phyloP scores from a whole-genome alignment of 2,888 invertebrate species.

The Megalurothrips usitatus region DNA sequence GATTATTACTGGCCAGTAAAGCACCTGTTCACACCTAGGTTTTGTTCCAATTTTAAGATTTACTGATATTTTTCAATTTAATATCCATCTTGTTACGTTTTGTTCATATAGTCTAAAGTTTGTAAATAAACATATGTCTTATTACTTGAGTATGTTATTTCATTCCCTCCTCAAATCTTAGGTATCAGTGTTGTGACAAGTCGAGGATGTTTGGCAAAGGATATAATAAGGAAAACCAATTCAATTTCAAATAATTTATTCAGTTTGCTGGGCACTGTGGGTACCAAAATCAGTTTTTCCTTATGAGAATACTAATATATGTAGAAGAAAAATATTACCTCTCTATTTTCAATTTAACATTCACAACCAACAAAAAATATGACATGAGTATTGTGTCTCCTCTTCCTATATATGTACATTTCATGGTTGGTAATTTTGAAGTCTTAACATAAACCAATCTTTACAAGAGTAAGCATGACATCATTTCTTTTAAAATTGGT shows the following conservation, averaged over 20 bases:
- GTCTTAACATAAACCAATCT: background rate
- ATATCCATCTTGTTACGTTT: background rate
- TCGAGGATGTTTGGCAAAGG: too few relatives aligned
- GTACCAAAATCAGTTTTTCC: slow-evolving; percentile 2
- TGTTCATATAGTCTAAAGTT: background rate
- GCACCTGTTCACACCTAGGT: too few relatives aligned
- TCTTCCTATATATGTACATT: background rate
- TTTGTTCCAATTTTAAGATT: background rate
- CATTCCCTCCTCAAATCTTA: too few relatives aligned
- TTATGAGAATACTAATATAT: background rate
- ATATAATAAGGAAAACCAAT: background rate
- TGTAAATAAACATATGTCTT: background rate
- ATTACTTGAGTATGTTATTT: too few relatives aligned
- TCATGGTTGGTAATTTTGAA: background rate
- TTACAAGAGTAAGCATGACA: background rate
- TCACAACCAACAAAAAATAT: slow-evolving; percentile 17
- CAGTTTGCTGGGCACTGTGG: background rate
- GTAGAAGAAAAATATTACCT: slow-evolving; percentile 12
- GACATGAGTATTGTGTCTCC: slow-evolving; percentile 2
- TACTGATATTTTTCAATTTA: background rate
- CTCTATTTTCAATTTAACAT: background rate
- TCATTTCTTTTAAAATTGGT: too few relatives aligned
- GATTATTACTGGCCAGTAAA: background rate
- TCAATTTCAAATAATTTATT: background rate
- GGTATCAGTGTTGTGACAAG: too few relatives aligned